phyloP scores from a whole-genome alignment of 2,797 vertebrate genomes.

The Enoplosus armatus region DNA sequence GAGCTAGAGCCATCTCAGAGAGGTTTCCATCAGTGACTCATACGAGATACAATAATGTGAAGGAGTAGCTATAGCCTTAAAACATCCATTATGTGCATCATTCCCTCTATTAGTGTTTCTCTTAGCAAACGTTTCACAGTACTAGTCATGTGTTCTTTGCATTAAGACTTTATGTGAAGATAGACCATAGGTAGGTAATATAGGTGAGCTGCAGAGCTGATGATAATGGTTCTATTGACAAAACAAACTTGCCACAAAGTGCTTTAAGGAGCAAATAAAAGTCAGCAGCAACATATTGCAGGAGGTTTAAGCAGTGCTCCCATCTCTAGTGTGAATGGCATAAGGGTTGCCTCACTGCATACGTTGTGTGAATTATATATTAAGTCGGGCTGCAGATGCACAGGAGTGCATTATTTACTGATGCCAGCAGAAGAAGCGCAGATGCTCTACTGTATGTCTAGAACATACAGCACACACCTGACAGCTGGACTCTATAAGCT shows the following conservation, averaged over 20 bases:
- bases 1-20: constrained; percentile 8
- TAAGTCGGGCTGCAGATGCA: constrained; percentile 59
- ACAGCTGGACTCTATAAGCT: constrained; percentile 49
- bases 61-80: constrained; percentile 14
- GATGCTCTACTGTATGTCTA: constrained; percentile 43
- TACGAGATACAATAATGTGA: background rate
- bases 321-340: constrained; percentile 29
- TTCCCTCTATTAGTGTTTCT: background rate
- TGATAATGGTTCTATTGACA: constrained; percentile 25
- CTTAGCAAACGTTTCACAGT: background rate
- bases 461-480: constrained; percentile 41
- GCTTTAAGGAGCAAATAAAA: constrained; percentile 43
- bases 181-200: background rate
- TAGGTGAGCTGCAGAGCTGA: background rate
- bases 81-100: background rate
- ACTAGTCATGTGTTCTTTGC: background rate
- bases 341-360: constrained; percentile 44
- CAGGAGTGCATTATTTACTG: constrained; percentile 69
- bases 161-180: constrained; percentile 8
- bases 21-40: constrained; percentile 32
- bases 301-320: constrained; percentile 34
- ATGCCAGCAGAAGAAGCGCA: constrained; percentile 52
- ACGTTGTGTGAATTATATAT: constrained; percentile 68
- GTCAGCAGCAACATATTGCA: constrained; percentile 13
- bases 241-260: constrained; percentile 19